Evolutionary conservation across 1,140 invertebrate species (phyloP).

Genomic region (Drosophila pruinosa): DNA sequence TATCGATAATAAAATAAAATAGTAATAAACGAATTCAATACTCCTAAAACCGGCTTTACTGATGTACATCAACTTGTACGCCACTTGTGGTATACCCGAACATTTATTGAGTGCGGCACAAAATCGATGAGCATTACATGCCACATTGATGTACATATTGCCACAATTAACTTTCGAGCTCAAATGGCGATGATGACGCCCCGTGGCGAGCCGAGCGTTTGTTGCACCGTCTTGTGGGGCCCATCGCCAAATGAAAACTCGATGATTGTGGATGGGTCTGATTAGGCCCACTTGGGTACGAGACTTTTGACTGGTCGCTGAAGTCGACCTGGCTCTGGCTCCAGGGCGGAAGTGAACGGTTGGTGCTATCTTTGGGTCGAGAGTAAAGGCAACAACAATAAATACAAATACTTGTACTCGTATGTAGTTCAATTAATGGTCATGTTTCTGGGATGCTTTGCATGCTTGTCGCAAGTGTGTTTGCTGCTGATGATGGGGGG

Average conservation of each 20-base stretch:
- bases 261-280: constrained; percentile 41
- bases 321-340: background rate
- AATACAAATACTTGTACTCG: constrained; percentile 2
- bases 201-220: constrained; percentile 25
- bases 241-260: constrained; percentile 13
- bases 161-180: constrained; percentile 70
- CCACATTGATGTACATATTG: constrained; percentile 41
- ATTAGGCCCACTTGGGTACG: constrained; percentile 48
- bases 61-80: background rate
- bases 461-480: constrained; percentile 23
- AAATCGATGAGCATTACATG: constrained; percentile 27
- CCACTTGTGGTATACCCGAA: background rate
- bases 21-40: too few species aligned
- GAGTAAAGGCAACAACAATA: background rate
- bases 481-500: background rate
- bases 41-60: background rate
- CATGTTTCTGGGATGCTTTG: constrained; percentile 25
- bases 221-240: constrained; percentile 21
- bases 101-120: background rate
- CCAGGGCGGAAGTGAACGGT: constrained; percentile 65
- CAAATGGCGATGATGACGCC: constrained; percentile 34
- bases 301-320: background rate
- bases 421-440: constrained; percentile 53
- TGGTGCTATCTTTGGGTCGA: constrained; percentile 24
- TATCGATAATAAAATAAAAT: too few species aligned